Percentiles rank a stretch among this genome's conserved stretches.
These are phyloP conservation scores for Dicyrtomina minuta DNA, from an alignment of 2,888 invertebrate genomes.

Conservation along the genomic window DNA sequence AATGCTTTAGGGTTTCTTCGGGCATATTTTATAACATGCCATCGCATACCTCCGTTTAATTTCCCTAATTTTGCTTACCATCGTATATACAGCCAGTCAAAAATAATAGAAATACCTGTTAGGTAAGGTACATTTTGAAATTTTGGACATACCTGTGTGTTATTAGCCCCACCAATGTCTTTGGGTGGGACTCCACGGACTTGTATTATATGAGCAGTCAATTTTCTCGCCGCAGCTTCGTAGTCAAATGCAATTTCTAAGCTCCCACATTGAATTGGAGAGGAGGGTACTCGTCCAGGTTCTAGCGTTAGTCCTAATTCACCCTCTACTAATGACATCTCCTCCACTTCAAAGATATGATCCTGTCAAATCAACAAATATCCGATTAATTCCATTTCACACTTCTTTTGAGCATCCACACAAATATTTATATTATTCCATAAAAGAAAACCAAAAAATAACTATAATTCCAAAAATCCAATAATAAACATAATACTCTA, in stretches of 20 bases:
- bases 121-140: no score
- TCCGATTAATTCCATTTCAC: neutral
- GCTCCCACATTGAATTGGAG: conserved; percentile 69
- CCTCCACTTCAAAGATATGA: conserved; percentile 55
- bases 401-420: neutral
- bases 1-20: no score
- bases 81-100: no score
- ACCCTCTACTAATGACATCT: conserved; percentile 57
- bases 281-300: conserved; percentile 52
- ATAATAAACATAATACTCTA: no score
- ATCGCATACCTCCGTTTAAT: no score
- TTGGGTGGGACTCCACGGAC: conserved; percentile 76
- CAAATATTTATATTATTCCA: no score
- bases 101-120: no score
- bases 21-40: no score
- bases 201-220: conserved; percentile 89
- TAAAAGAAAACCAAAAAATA: no score
- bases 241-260: conserved; percentile 85
- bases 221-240: conserved; percentile 85
- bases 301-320: conserved; percentile 56
- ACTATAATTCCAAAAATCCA: no score
- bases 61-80: no score
- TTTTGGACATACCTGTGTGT: conserved; percentile 66
- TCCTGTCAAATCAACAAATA: conserved; percentile 54
- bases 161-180: conserved; percentile 68